Conservation (phyloP, 2,888 invertebrate genomes). For the Cremastinae sp. region DNA sequence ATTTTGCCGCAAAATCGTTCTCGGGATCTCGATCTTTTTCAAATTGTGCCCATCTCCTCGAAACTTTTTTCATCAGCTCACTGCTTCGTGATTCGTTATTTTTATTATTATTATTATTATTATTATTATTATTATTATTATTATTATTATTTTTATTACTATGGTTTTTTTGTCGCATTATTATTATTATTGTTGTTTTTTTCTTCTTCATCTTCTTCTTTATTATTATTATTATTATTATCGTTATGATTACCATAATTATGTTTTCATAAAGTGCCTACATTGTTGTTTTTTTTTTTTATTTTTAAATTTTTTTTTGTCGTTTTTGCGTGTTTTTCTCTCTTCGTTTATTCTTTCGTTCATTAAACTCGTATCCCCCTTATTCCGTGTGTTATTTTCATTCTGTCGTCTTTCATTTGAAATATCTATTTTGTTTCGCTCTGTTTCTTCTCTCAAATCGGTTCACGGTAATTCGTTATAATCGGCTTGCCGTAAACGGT, state of each 20-base stretch:
- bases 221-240: slow-evolving; percentile 54
- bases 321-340: slow-evolving; percentile 54
- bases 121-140: slow-evolving; percentile 49
- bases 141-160: slow-evolving; percentile 50
- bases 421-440: slow-evolving; percentile 15
- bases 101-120: slow-evolving; percentile 27
- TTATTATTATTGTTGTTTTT: slow-evolving; percentile 53
- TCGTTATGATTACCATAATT: slow-evolving; percentile 38
- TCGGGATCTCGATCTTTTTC: slow-evolving; percentile 18
- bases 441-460: neutral
- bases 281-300: slow-evolving; percentile 33
- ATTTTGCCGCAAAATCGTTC: slow-evolving; percentile 12
- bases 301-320: slow-evolving; percentile 38
- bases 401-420: too few relatives aligned
- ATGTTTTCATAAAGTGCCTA: slow-evolving; percentile 57
- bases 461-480: neutral
- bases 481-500: neutral
- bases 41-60: slow-evolving; percentile 21
- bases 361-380: neutral
- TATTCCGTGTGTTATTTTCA: too few relatives aligned
- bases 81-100: slow-evolving; percentile 31
- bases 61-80: slow-evolving; percentile 16
- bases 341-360: slow-evolving; percentile 32
- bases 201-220: too few relatives aligned
- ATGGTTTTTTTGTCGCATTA: slow-evolving; percentile 30